Evolutionary conservation across 2,888 invertebrate species (phyloP).

Genomic region (Cephus rjabovi): DNA sequence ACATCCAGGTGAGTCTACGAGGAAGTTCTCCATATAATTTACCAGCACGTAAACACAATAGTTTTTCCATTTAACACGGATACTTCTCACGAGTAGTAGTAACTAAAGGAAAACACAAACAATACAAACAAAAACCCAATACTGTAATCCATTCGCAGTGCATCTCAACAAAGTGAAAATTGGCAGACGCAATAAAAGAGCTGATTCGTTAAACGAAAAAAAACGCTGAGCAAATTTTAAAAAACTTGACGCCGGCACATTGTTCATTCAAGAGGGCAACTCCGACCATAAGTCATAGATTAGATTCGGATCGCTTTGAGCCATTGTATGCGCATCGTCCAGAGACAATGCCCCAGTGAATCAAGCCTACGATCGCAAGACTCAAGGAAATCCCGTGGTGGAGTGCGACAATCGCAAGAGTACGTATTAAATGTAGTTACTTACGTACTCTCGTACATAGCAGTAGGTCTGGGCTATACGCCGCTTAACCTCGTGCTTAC

Average conservation of each 20-base stretch:
- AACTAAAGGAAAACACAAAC: neutral
- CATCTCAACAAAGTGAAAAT: neutral
- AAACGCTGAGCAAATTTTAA: constrained; percentile 12
- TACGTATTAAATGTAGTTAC: neutral
- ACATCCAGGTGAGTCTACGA: neutral
- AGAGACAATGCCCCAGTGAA: constrained; percentile 49
- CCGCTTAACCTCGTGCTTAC: neutral
- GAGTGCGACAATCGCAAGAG: neutral
- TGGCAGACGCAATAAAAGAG: neutral
- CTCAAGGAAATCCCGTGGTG: constrained; percentile 33
- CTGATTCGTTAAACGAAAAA: constrained; percentile 28
- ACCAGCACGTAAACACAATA: neutral
- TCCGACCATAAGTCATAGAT: constrained; percentile 48
- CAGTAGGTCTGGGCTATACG: neutral
- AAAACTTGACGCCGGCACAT: constrained; percentile 29
- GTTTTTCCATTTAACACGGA: neutral
- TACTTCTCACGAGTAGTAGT: neutral
- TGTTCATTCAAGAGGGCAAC: constrained; percentile 47
- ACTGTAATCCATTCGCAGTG: neutral
- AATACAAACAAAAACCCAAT: neutral
- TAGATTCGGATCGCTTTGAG: constrained; percentile 49
- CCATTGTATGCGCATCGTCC: constrained; percentile 50
- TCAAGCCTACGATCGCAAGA: constrained; percentile 36
- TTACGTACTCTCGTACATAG: neutral
- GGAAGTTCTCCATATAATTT: neutral